Percentiles rank a stretch among this genome's conserved stretches.
These are phyloP conservation scores for Drosophila dives DNA, from an alignment of 2,888 invertebrate species.

Conservation along the genomic window DNA sequence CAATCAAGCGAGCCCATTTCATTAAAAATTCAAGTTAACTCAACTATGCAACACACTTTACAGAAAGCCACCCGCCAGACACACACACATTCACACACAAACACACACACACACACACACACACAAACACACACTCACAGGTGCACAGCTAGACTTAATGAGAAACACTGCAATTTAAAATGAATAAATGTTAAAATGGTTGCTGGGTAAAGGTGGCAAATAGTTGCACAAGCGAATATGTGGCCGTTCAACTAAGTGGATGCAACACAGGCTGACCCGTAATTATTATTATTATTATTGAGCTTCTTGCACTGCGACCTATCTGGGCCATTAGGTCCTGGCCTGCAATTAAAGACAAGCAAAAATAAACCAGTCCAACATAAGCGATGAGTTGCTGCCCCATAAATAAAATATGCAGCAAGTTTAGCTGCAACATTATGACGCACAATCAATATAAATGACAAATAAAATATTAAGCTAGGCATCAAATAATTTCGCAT, in stretches of 20 bases:
- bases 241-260: constrained; percentile 51
- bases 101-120: constrained; percentile 12
- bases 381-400: not conserved
- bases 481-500: not conserved
- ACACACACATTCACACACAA: no score
- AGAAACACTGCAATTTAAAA: constrained; percentile 66
- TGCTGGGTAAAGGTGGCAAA: not conserved
- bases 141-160: constrained; percentile 2
- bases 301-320: not conserved
- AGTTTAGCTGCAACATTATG: not conserved
- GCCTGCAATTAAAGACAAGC: constrained; percentile 61
- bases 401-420: not conserved
- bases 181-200: constrained; percentile 69
- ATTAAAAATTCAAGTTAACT: constrained; percentile 73
- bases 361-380: not conserved
- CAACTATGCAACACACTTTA: constrained; percentile 55
- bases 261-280: constrained; percentile 58
- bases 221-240: not conserved
- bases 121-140: constrained; percentile 23
- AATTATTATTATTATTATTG: not conserved
- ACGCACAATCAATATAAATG: not conserved
- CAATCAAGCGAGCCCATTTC: constrained; percentile 70
- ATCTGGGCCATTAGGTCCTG: constrained; percentile 14
- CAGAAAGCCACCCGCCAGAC: constrained; percentile 25
- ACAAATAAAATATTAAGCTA: not conserved